Conservation (phyloP, 2,113 vertebrate genomes). For the Danio rerio region GRCz12tu NC_133180.1:45195001-45195500, state of each 20-base stretch:
- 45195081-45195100: slow-evolving; percentile 34
- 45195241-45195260: not conserved
- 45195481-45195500: slow-evolving; percentile 43
- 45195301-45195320: not conserved
- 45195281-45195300: not conserved
- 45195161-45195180: slow-evolving; percentile 26
- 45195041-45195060: slow-evolving; percentile 24
- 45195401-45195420: not conserved
- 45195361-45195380: too few species aligned
- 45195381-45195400: not conserved
- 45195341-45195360: not conserved
- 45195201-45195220: slow-evolving; percentile 28
- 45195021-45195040: slow-evolving; percentile 8
- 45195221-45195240: slow-evolving; percentile 22
- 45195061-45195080: not conserved
- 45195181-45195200: slow-evolving; percentile 33
- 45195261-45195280: not conserved
- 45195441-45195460: not conserved
- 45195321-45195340: not conserved
- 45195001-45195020: not conserved
- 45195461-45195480: slow-evolving; percentile 19
- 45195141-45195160: slow-evolving; percentile 32
- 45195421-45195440: not conserved
- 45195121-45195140: slow-evolving; percentile 10
- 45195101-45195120: slow-evolving; percentile 12